phyloP scores from a whole-genome alignment of 92 coral and sea anemone species.

The Epizoanthus illoricatus region DNA sequence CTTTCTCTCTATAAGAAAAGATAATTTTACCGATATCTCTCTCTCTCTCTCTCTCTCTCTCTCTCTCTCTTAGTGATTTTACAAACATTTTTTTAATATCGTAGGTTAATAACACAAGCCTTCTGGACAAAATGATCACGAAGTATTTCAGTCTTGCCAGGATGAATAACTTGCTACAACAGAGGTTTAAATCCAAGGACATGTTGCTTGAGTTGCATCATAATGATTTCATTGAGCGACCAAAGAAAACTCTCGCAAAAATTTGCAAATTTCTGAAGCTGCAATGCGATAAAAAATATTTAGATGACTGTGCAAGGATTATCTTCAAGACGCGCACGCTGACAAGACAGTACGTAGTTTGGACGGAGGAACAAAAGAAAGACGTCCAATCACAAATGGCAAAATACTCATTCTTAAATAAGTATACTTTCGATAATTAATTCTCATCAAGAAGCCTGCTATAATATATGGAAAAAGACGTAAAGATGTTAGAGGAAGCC shows the following conservation, averaged over 20 bases:
- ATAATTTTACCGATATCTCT: too few species aligned
- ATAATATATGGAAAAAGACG: too few species aligned
- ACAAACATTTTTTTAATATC: neutral
- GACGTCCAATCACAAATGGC: conserved; percentile 16
- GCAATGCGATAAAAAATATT: conserved; percentile 33
- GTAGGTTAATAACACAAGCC: conserved; percentile 31
- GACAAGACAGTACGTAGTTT: conserved; percentile 42
- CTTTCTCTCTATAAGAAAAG: too few species aligned
- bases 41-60: too few species aligned
- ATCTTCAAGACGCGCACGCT: conserved; percentile 22
- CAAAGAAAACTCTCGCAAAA: conserved; percentile 32
- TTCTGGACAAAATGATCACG: conserved; percentile 34
- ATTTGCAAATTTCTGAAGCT: conserved; percentile 34
- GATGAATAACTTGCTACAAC: conserved; percentile 32
- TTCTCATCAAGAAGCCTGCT: neutral
- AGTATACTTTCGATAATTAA: conserved; percentile 30
- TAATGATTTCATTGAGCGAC: conserved; percentile 30
- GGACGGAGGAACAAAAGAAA: conserved; percentile 31
- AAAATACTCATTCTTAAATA: conserved; percentile 21
- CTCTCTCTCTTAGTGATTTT: too few species aligned
- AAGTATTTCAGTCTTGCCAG: conserved; percentile 30
- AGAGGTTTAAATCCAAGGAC: conserved; percentile 4
- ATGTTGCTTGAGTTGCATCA: conserved; percentile 30
- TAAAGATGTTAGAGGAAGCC: too few species aligned
- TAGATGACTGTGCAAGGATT: conserved; percentile 42